Percentiles rank a stretch among this genome's conserved stretches.
Conservation (phyloP, 2,888 invertebrate genomes). For the Eristalis tenax region DNA sequence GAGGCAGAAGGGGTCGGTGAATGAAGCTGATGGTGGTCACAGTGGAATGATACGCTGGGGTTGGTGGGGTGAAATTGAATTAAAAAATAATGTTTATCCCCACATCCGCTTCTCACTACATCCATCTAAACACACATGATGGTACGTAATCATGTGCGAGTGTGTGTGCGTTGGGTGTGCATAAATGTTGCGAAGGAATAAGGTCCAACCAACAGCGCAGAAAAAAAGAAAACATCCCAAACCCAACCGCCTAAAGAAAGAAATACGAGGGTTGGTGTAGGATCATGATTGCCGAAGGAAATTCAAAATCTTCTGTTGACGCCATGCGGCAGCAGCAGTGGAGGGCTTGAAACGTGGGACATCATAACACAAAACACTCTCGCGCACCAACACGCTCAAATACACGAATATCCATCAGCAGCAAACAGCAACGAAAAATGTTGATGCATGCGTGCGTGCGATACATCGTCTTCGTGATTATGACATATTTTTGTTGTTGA, state of each 20-base stretch:
- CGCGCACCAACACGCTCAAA: constrained; percentile 16
- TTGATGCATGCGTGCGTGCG: constrained; percentile 69
- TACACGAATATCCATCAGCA: constrained; percentile 12
- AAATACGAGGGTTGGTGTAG: constrained; percentile 47
- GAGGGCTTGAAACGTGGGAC: constrained; percentile 14
- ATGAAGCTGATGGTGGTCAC: constrained; percentile 2
- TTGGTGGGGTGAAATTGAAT: constrained; percentile 60
- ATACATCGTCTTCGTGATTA: constrained; percentile 67
- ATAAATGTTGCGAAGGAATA: constrained; percentile 52
- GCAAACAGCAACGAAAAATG: constrained; percentile 58
- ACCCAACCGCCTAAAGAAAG: constrained; percentile 9
- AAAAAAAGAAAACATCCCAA: constrained; percentile 2
- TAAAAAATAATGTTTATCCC: constrained; percentile 69
- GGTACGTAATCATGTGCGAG: background rate
- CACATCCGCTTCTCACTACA: background rate
- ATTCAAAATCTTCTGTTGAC: constrained; percentile 42
- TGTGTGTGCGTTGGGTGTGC: constrained; percentile 17
- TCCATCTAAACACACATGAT: background rate
- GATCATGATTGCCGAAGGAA: constrained; percentile 61
- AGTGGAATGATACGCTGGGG: constrained; percentile 2
- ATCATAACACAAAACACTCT: constrained; percentile 35
- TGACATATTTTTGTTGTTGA: constrained; percentile 55
- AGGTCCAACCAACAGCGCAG: constrained; percentile 34
- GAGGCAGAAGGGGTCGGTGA: background rate
- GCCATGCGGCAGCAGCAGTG: background rate